phyloP scores from a whole-genome alignment of 2,888 invertebrate species.

The Elysia crispata region DNA sequence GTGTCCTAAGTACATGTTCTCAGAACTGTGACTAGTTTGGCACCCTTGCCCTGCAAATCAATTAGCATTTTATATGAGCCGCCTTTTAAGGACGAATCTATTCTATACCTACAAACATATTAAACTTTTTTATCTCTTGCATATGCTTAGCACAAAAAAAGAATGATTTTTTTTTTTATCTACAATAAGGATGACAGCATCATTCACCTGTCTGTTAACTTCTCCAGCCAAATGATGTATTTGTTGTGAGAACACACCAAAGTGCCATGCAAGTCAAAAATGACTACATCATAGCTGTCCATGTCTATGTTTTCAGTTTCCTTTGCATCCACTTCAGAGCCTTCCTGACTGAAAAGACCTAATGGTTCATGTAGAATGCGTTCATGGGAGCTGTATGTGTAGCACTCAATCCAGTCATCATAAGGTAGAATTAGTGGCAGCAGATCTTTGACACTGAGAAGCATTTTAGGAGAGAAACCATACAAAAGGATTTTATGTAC shows the following conservation, averaged over 20 bases:
- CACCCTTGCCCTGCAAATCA: too few species aligned
- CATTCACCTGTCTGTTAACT: conserved; percentile 72
- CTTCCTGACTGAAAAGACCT: background rate
- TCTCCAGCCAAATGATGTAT: conserved; percentile 77
- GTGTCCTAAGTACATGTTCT: too few species aligned
- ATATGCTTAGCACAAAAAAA: too few species aligned
- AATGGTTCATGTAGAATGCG: conserved; percentile 61
- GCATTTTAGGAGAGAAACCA: too few species aligned
- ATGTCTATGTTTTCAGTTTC: conserved; percentile 27
- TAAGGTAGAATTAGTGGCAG: conserved; percentile 70
- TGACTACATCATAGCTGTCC: conserved; percentile 68
- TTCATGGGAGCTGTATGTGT: conserved; percentile 62
- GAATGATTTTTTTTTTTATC: too few species aligned
- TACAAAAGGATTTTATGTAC: too few species aligned
- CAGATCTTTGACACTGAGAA: conserved; percentile 66
- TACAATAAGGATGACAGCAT: too few species aligned
- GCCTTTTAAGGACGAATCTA: too few species aligned
- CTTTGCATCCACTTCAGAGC: conserved; percentile 48
- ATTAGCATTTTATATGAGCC: too few species aligned
- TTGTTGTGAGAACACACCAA: conserved; percentile 77
- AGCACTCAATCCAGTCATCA: conserved; percentile 66
- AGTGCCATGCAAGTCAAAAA: conserved; percentile 79
- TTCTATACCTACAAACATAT: too few species aligned
- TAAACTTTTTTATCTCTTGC: too few species aligned
- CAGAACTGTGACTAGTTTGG: too few species aligned